Conservation (phyloP, 64 coral and sea anemone genomes). For the Stichodactyla helianthus region DNA sequence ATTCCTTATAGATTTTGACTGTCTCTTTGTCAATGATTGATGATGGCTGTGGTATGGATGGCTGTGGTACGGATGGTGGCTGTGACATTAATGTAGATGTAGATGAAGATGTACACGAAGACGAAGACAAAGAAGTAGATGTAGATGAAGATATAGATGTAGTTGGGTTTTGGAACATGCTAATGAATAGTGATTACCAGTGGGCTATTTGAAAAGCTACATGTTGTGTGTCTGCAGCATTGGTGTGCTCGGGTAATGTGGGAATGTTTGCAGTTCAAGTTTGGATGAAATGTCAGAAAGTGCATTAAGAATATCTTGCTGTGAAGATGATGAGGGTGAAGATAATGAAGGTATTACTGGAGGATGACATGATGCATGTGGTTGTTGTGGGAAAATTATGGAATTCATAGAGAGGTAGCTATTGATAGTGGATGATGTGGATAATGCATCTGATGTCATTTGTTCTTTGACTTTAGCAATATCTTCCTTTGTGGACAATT, state of each 20-base stretch:
- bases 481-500: not conserved
- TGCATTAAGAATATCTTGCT: not conserved
- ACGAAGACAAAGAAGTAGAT: not conserved
- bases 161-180: not conserved
- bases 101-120: not conserved
- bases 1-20: too few relatives aligned
- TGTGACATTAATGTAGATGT: not conserved
- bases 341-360: too few relatives aligned
- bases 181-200: constrained; percentile 1
- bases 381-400: too few relatives aligned
- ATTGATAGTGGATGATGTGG: too few relatives aligned
- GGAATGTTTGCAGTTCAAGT: not conserved
- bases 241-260: constrained; percentile 5
- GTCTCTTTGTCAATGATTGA: too few relatives aligned
- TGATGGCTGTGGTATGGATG: too few relatives aligned
- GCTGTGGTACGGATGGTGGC: too few relatives aligned
- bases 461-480: not conserved
- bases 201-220: not conserved
- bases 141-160: not conserved
- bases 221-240: not conserved
- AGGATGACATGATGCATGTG: not conserved
- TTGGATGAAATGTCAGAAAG: constrained; percentile 10
- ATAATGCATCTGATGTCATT: too few relatives aligned
- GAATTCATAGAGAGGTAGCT: too few relatives aligned
- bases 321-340: not conserved